phyloP scores from a whole-genome alignment of 2,888 invertebrate species.

The Ormyrus nitidulus region DNA sequence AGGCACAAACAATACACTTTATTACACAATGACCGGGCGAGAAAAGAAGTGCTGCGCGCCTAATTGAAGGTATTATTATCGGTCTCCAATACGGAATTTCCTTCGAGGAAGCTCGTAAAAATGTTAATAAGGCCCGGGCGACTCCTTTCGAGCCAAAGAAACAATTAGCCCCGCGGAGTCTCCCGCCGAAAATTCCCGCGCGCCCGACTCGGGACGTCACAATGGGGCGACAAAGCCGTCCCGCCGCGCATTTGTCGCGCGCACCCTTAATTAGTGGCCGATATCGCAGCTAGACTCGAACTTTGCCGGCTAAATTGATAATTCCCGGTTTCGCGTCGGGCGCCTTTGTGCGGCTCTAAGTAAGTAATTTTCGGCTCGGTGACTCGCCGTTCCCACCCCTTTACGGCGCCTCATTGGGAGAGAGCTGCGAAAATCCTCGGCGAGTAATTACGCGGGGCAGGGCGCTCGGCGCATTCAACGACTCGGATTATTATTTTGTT shows the following conservation, averaged over 20 bases:
- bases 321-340: background rate
- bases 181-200: conserved; percentile 7
- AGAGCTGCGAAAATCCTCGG: too few relatives aligned
- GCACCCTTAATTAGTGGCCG: conserved; percentile 41
- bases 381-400: conserved; percentile 25
- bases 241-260: conserved; percentile 66
- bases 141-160: conserved; percentile 7
- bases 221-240: conserved; percentile 53
- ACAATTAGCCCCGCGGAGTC: background rate
- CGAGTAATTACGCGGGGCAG: too few relatives aligned
- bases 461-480: background rate
- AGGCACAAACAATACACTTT: too few relatives aligned
- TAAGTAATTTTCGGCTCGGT: conserved; percentile 48
- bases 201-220: conserved; percentile 38
- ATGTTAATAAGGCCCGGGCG: conserved; percentile 25
- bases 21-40: too few relatives aligned
- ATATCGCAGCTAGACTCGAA: background rate
- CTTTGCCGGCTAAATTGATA: conserved; percentile 10
- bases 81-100: conserved; percentile 13
- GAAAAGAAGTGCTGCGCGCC: too few relatives aligned
- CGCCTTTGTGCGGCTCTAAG: conserved; percentile 13
- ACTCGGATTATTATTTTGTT: conserved; percentile 21
- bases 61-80: too few relatives aligned
- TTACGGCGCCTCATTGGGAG: background rate
- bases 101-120: conserved; percentile 8